Percentiles rank a stretch among this genome's conserved stretches.
phyloP scores from a whole-genome alignment of 2,113 vertebrate species.

The Ivindomyrus marchei region DNA sequence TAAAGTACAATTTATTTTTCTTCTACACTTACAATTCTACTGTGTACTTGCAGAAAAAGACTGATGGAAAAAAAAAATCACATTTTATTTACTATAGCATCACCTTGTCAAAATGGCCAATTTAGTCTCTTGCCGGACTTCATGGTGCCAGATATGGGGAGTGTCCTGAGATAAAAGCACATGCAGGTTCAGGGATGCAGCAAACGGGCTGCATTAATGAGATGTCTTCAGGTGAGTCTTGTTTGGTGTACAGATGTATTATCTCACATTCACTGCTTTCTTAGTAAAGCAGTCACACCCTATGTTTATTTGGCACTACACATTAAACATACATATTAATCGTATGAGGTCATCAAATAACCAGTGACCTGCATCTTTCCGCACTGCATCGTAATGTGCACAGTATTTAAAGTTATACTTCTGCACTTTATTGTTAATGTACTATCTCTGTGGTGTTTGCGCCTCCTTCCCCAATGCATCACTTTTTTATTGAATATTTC shows the following conservation, averaged over 20 bases:
- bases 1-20: background rate
- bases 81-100: background rate
- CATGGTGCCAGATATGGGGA: background rate
- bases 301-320: background rate
- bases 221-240: background rate
- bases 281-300: background rate
- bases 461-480: background rate
- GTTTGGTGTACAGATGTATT: background rate
- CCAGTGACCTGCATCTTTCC: background rate
- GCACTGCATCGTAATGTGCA: background rate
- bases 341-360: background rate
- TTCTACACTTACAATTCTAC: background rate
- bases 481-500: background rate
- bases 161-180: background rate
- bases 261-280: background rate
- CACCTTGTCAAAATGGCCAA: background rate
- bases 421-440: background rate
- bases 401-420: background rate
- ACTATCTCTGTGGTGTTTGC: background rate
- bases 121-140: background rate
- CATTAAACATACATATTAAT: background rate
- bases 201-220: background rate
- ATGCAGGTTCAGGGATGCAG: background rate
- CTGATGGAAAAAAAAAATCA: background rate
- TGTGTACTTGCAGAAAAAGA: background rate